Percentiles rank a stretch among this genome's conserved stretches.
These are phyloP conservation scores for Acromyrmex heyeri DNA, from an alignment of 1,140 invertebrate species.

Conservation along the genomic window DNA sequence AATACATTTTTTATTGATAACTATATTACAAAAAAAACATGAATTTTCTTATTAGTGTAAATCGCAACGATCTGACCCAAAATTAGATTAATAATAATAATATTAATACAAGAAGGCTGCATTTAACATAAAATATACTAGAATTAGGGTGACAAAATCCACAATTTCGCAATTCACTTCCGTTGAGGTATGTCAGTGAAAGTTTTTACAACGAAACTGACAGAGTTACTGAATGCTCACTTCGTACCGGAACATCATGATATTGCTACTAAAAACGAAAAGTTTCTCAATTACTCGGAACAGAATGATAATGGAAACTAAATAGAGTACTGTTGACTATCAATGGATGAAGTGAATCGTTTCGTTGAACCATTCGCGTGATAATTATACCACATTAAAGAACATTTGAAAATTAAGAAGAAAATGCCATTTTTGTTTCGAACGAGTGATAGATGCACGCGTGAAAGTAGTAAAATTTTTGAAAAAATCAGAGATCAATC, in stretches of 20 bases:
- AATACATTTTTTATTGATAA: background rate
- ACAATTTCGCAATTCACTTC: conserved; percentile 15
- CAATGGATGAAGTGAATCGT: background rate
- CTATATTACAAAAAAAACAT: background rate
- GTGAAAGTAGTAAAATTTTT: conserved; percentile 35
- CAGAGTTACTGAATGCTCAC: conserved; percentile 22
- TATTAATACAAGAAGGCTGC: background rate
- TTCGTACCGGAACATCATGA: conserved; percentile 15
- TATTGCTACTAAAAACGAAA: conserved; percentile 46
- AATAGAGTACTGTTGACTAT: background rate
- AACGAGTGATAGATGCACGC: conserved; percentile 18
- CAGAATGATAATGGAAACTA: conserved; percentile 24
- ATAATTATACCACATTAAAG: background rate
- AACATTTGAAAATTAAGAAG: conserved; percentile 28
- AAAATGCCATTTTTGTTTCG: conserved; percentile 21
- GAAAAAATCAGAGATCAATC: conserved; percentile 47
- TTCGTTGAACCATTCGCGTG: background rate
- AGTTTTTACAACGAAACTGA: conserved; percentile 45
- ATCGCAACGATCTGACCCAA: background rate
- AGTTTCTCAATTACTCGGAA: conserved; percentile 1
- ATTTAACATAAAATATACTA: background rate
- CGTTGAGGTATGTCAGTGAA: conserved; percentile 13
- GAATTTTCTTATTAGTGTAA: conserved; percentile 1
- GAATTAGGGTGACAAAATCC: background rate
- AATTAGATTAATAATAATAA: conserved; percentile 18